These are phyloP conservation scores for Clanis bilineata DNA, from an alignment of 2,888 invertebrate genomes.

Conservation along the genomic window DNA sequence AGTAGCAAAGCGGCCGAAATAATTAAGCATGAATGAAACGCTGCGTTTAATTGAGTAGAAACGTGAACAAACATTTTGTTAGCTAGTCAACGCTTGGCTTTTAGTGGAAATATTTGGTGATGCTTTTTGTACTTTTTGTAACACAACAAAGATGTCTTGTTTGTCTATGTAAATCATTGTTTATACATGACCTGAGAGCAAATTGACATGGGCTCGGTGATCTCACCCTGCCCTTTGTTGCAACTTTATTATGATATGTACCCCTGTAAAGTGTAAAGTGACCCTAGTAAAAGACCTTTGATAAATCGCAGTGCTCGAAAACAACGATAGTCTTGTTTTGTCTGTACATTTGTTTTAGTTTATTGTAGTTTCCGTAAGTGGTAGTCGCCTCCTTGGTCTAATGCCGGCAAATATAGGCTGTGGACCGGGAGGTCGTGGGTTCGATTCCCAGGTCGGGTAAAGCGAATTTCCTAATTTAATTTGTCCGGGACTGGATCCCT, in stretches of 20 bases:
- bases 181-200: conserved; percentile 10
- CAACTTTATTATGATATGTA: background rate
- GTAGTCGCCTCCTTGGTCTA: too few relatives aligned
- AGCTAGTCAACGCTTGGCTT: conserved; percentile 43
- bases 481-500: too few relatives aligned
- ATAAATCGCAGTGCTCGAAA: too few relatives aligned
- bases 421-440: too few relatives aligned
- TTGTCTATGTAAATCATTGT: conserved; percentile 9
- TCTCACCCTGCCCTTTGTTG: conserved; percentile 10
- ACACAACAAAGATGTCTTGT: conserved; percentile 9
- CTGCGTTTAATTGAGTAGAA: conserved; percentile 75
- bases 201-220: conserved; percentile 10
- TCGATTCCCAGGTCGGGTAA: too few relatives aligned
- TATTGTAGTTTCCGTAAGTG: too few relatives aligned
- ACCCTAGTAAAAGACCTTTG: too few relatives aligned
- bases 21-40: conserved; percentile 78
- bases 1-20: conserved; percentile 46
- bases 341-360: too few relatives aligned
- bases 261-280: too few relatives aligned
- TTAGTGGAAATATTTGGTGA: conserved; percentile 41
- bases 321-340: too few relatives aligned
- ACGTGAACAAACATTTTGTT: conserved; percentile 72
- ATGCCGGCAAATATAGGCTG: too few relatives aligned
- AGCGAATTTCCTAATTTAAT: too few relatives aligned
- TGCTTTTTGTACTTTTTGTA: conserved; percentile 7